These are phyloP conservation scores for Coryphaenoides rupestris DNA, from an alignment of 2,113 vertebrate species.

Conservation along the genomic window DNA sequence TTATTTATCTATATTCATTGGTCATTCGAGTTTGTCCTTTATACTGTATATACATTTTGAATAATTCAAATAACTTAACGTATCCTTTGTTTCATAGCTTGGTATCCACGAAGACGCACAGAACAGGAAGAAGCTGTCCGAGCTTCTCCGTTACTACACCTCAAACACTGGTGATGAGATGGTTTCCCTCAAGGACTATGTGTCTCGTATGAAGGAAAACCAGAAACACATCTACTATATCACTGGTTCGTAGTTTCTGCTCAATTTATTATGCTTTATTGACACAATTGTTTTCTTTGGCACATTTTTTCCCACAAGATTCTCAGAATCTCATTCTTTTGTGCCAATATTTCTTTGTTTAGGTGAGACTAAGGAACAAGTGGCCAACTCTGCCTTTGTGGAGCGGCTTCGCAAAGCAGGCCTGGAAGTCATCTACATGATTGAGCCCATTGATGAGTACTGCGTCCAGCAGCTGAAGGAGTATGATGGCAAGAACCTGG, in stretches of 20 bases:
- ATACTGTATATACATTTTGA: no score
- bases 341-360: neutral
- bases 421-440: slow-evolving; percentile 81
- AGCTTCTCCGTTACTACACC: slow-evolving; percentile 88
- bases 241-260: slow-evolving; percentile 77
- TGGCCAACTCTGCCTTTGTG: slow-evolving; percentile 79
- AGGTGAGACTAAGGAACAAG: slow-evolving; percentile 80
- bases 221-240: slow-evolving; percentile 98
- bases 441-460: slow-evolving; percentile 81
- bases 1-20: no score
- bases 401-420: slow-evolving; percentile 76
- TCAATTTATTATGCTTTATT: neutral
- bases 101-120: slow-evolving; percentile 97
- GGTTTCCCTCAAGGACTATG: slow-evolving; percentile 95
- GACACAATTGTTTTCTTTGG: neutral
- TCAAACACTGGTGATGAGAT: slow-evolving; percentile 93
- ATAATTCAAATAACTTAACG: neutral
- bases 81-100: slow-evolving; percentile 69
- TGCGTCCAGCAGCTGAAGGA: slow-evolving; percentile 81
- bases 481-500: slow-evolving; percentile 76
- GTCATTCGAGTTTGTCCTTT: no score
- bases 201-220: slow-evolving; percentile 94
- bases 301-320: neutral
- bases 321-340: neutral
- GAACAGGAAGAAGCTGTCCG: slow-evolving; percentile 93